phyloP scores from a whole-genome alignment of 1,140 invertebrate genomes.

The Chymomyza costata region DNA sequence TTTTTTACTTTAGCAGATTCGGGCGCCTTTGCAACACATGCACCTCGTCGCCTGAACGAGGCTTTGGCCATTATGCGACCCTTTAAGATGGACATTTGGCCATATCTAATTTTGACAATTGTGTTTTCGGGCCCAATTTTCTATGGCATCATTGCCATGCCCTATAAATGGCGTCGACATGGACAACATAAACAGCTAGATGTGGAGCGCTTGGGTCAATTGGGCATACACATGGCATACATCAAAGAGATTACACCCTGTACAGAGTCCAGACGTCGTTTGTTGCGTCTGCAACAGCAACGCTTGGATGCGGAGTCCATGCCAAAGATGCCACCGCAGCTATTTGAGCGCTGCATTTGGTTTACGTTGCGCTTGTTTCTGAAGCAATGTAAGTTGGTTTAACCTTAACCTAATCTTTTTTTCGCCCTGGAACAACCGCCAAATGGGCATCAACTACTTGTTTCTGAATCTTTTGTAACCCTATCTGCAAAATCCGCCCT shows the following conservation, averaged over 20 bases:
- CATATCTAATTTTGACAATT: conserved; percentile 77
- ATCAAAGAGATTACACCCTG: conserved; percentile 65
- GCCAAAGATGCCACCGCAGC: conserved; percentile 60
- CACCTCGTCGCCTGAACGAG: conserved; percentile 81
- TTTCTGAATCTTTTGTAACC: too few relatives aligned
- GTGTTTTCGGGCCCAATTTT: conserved; percentile 77
- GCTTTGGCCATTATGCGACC: conserved; percentile 82
- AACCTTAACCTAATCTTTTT: too few relatives aligned
- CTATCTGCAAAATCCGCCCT: too few relatives aligned
- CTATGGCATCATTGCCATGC: conserved; percentile 76
- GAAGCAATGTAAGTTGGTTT: conserved; percentile 80
- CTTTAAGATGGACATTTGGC: conserved; percentile 82
- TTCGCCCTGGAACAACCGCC: too few relatives aligned
- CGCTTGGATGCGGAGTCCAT: too few relatives aligned
- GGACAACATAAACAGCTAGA: conserved; percentile 9
- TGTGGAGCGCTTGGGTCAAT: conserved; percentile 32
- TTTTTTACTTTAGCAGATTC: conserved; percentile 83
- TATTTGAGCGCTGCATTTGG: conserved; percentile 81
- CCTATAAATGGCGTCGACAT: conserved; percentile 71
- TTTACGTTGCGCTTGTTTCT: conserved; percentile 81
- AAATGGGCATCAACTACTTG: too few relatives aligned
- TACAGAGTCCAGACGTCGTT: conserved; percentile 5
- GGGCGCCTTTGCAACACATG: conserved; percentile 83
- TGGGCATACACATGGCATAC: conserved; percentile 45
- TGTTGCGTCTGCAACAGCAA: too few relatives aligned